A percentile compares a stretch with the other conserved stretches of the same genome.
Conservation (phyloP, 2,113 vertebrate species). For the Cyanoramphus novaezelandiae region DNA sequence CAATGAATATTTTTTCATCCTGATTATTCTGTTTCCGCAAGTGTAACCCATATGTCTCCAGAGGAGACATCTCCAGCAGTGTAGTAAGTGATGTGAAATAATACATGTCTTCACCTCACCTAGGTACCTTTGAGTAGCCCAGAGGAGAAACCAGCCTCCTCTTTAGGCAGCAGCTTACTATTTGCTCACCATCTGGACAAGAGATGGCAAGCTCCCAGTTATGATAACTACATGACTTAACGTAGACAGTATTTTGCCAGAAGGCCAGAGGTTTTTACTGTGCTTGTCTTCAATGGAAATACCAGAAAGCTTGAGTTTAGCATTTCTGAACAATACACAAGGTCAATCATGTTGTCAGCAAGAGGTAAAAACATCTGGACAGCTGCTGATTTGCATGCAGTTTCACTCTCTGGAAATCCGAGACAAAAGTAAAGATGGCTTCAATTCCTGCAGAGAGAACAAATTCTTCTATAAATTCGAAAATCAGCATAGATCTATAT, state of each 20-base stretch:
- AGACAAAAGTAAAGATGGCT: neutral
- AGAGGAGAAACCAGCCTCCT: conserved; percentile 46
- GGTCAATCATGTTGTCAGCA: conserved; percentile 38
- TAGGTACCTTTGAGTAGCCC: conserved; percentile 27
- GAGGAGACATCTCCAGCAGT: neutral
- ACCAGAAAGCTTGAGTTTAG: neutral
- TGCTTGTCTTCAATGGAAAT: conserved; percentile 1
- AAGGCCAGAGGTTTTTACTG: neutral
- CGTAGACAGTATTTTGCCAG: neutral
- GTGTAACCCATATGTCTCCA: neutral
- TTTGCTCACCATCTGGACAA: conserved; percentile 28
- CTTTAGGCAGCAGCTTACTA: conserved; percentile 17
- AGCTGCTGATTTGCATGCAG: conserved; percentile 14
- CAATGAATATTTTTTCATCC: neutral
- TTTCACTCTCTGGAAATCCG: neutral
- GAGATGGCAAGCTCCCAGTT: conserved; percentile 39
- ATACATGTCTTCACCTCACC: conserved; percentile 33
- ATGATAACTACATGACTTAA: neutral
- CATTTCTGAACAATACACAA: conserved; percentile 1
- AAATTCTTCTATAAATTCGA: conserved; percentile 18
- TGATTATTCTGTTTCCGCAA: neutral
- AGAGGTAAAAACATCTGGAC: conserved; percentile 47
- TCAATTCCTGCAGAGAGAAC: conserved; percentile 17
- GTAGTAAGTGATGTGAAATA: conserved; percentile 35
- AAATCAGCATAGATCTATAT: neutral